Evolutionary conservation across 2,888 invertebrate genomes (phyloP).

Genomic region (Druceiella hillmani): DNA sequence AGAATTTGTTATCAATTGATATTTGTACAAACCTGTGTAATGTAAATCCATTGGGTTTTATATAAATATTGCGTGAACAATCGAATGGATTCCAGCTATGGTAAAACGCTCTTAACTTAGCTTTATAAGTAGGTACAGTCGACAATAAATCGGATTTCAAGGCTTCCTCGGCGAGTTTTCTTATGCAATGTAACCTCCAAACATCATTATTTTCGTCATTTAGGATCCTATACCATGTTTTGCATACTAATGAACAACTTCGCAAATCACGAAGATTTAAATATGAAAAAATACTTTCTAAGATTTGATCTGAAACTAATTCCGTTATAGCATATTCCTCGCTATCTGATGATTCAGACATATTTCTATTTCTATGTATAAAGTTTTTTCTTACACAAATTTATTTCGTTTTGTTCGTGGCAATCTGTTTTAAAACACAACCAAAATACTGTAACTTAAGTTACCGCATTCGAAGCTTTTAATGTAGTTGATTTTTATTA

Average conservation of each 20-base stretch:
- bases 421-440: too few relatives aligned
- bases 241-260: slow-evolving; percentile 89
- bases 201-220: slow-evolving; percentile 93
- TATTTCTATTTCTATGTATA: too few relatives aligned
- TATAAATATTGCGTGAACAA: slow-evolving; percentile 94
- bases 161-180: slow-evolving; percentile 77
- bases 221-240: slow-evolving; percentile 85
- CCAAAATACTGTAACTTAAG: too few relatives aligned
- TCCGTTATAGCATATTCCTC: slow-evolving; percentile 58
- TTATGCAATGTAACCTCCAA: slow-evolving; percentile 86
- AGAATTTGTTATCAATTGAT: too few relatives aligned
- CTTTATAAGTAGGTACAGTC: slow-evolving; percentile 85
- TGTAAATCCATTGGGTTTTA: slow-evolving; percentile 96
- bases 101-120: slow-evolving; percentile 87
- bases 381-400: too few relatives aligned
- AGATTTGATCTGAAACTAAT: slow-evolving; percentile 69
- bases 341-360: slow-evolving; percentile 27
- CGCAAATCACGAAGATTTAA: slow-evolving; percentile 79
- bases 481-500: too few relatives aligned
- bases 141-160: slow-evolving; percentile 88
- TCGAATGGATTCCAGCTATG: slow-evolving; percentile 98
- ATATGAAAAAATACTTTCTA: slow-evolving; percentile 90
- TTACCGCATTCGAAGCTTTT: too few relatives aligned
- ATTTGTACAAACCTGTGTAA: slow-evolving; percentile 90
- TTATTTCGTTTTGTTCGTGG: too few relatives aligned